Evolutionary conservation across 2,797 vertebrate species (phyloP), one percentile per base, ranked within the genome.

Genomic region (Anguilla marmorata): DNA sequence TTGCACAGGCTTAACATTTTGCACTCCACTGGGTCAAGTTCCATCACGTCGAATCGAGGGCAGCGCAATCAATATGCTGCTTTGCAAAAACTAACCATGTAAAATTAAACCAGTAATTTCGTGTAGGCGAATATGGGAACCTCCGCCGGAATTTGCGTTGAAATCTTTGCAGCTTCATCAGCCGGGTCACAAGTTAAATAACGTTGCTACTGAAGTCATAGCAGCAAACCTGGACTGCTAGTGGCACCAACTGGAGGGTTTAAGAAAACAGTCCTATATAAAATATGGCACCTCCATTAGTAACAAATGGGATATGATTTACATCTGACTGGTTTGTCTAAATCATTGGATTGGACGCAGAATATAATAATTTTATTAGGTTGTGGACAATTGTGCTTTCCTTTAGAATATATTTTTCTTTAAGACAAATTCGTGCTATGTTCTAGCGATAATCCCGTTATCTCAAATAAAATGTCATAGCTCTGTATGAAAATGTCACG

Each of bases 221-320:
- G 74, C 74, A 79, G 84, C 21, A 58, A 72, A 86, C 3, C 45
- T 87, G 79, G 80, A 80, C 74, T 69, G 41, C 86, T 87, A 95
- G 93, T 92, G 94, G 90, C 94, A 91, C 94, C 94, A 91, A 86
- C 94, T 94, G 93, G 94, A 92, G 91, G 92, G 89, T 50, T 63
- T 89, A 76, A 88, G 92, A 24, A 92, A 58, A 58, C 14, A 58
- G 12, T 56, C 11, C 7, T 14, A 16, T 56, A 92, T 90, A 85
- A 88, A 88, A 21, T 54, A 91, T n/a, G 50, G 24, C n/a, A 50
- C 11, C 6, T 50, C 3, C 41, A 80, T 33, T 16, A 21, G 14
- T 50, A 37, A 24, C 6, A 52, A 52, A 83, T n/a, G 21, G 45
- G 80, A n/a, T n/a, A 82, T 50, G 24, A 48, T 82, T 50, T 50